A percentile compares a stretch with the other conserved stretches of the same genome.
These are phyloP conservation scores for Drosophila pseudotakahashii DNA, from an alignment of 2,888 invertebrate genomes.

Conservation along the genomic window DNA sequence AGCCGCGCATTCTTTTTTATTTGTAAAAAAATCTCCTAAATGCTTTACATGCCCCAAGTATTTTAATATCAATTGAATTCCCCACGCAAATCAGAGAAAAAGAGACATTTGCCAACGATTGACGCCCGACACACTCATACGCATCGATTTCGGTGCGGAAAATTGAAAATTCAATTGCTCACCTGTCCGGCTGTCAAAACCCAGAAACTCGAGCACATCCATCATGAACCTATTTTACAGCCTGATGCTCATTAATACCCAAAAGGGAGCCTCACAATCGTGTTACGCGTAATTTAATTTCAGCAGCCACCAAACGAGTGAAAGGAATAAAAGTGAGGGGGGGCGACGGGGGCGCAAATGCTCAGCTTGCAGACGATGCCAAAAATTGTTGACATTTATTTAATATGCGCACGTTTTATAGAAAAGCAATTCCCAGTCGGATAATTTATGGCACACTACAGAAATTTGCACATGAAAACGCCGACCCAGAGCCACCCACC, in stretches of 20 bases:
- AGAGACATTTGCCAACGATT: constrained; percentile 29
- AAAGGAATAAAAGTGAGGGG: constrained; percentile 29
- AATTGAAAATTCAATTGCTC: constrained; percentile 43
- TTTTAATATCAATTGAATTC: constrained; percentile 33
- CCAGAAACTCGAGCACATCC: constrained; percentile 53
- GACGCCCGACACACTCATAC: constrained; percentile 22
- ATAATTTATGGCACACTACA: constrained; percentile 80
- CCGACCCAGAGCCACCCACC: constrained; percentile 26
- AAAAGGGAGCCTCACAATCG: constrained; percentile 66
- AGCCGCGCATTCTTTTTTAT: background rate
- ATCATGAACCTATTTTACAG: constrained; percentile 59
- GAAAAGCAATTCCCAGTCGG: constrained; percentile 80
- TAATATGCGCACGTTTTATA: constrained; percentile 81
- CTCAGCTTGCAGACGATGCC: constrained; percentile 49
- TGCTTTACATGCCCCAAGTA: background rate
- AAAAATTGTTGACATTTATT: constrained; percentile 78
- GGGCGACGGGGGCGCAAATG: constrained; percentile 3
- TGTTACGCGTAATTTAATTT: constrained; percentile 80
- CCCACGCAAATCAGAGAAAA: constrained; percentile 21
- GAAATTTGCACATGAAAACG: constrained; percentile 78
- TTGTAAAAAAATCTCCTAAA: background rate
- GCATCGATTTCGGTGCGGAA: constrained; percentile 22
- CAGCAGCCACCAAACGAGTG: constrained; percentile 45
- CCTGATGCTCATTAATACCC: constrained; percentile 75
- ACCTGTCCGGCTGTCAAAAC: constrained; percentile 49